These are phyloP conservation scores for Hipposideros armiger DNA, from an alignment of 2,113 vertebrate genomes.

Conservation along the genomic window DNA sequence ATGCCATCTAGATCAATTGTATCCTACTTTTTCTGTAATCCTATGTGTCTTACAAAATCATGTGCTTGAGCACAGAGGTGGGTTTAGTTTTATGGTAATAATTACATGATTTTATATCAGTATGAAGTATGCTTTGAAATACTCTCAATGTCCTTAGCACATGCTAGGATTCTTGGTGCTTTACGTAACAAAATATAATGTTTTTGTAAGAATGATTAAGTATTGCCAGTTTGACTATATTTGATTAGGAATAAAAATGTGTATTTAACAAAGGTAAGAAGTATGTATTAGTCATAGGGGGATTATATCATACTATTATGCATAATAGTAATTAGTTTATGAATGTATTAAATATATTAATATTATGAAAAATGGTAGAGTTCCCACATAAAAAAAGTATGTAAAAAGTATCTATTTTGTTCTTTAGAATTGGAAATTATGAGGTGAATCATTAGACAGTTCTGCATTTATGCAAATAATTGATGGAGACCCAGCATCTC, in stretches of 20 bases:
- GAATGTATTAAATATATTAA: background rate
- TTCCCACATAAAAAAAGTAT: background rate
- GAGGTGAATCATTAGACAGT: background rate
- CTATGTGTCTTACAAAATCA: background rate
- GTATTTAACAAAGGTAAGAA: background rate
- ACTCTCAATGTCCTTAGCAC: background rate
- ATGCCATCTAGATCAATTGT: background rate
- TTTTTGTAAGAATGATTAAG: background rate
- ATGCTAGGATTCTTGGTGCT: background rate
- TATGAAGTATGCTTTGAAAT: background rate
- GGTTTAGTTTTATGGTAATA: background rate
- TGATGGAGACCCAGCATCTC: background rate
- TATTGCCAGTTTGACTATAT: background rate
- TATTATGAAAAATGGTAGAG: background rate
- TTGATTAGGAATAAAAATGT: slow-evolving; percentile 17
- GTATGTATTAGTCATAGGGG: background rate
- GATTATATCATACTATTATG: background rate
- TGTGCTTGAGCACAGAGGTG: background rate
- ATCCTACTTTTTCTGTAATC: background rate
- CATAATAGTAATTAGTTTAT: background rate
- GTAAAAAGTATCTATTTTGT: background rate
- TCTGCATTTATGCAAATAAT: background rate
- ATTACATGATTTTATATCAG: background rate
- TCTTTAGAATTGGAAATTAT: background rate
- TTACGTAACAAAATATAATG: background rate